Base-by-base conservation (phyloP, 2,888 invertebrate species). In the Noctua fimbriata region DNA sequence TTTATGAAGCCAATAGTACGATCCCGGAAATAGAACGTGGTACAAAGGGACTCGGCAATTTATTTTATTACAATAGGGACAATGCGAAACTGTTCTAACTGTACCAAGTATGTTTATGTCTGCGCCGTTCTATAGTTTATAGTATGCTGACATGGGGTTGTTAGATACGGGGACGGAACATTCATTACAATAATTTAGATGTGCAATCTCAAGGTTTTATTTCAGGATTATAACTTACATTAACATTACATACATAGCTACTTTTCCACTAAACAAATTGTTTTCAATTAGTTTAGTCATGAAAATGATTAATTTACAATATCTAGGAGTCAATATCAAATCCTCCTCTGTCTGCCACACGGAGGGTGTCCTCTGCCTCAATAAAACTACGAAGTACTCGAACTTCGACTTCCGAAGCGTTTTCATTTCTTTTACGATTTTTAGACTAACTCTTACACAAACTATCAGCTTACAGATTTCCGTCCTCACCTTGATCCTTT, bases 11-110 rank as follows among this genome's bases (percentile, higher is more conserved):
- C 41, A 60, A 67, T 52, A 55, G 10, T n/a, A 28, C 41, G 24
- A 52, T 18, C 21, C 52, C 73, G 69, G 60, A 69, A 80, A 76
- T 60, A 75, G 18, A 80, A 76, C 41, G 44, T 10, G 69, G 52
- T 32, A n/a, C 16, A 32, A 55, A 63, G 60, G 72, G 66, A 60
- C 41, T 71, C 24, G 1, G 52, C 69, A 70, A 80, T 76, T 73
- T 83, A 73, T 80, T 72, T 73, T 79, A 70, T 66, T 47, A 73
- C 58, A 36, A 69, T 21, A 12, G 58, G 69, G 75, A 65, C 71
- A 65, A 52, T 72, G 63, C 69, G 18, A 49, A 76, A 58, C 79
- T 79, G 63, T 74, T 70, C n/a, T 6, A 49, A 47, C 82, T 77
- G 44, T 65, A 65, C 10, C 41, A 24, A 52, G 32, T 49, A 44